Percentiles rank a stretch among this genome's conserved stretches.
phyloP scores from a whole-genome alignment of 2,113 vertebrate species.

The Pagrus major region DNA sequence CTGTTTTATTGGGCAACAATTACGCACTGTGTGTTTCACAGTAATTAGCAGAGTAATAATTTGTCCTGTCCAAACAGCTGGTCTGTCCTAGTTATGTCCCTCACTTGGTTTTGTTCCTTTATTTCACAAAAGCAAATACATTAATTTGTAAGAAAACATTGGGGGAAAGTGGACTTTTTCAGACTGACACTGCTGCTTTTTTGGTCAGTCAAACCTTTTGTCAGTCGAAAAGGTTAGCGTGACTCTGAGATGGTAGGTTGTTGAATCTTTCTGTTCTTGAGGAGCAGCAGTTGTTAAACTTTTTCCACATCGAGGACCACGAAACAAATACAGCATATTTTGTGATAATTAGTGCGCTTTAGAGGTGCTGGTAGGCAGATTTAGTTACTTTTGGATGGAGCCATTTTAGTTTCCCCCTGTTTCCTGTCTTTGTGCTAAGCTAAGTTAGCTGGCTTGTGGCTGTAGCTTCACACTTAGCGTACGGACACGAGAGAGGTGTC shows the following conservation, averaged over 20 bases:
- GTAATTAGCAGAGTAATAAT: background rate
- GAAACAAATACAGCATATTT: no score
- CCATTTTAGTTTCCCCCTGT: background rate
- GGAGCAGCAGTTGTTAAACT: no score
- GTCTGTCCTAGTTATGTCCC: background rate
- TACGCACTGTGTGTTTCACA: background rate
- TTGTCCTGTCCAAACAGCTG: background rate
- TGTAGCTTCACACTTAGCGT: background rate
- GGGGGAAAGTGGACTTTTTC: no score
- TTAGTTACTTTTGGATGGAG: background rate
- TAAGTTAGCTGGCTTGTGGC: background rate
- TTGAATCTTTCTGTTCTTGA: background rate
- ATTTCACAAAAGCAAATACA: no score
- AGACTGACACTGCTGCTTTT: background rate
- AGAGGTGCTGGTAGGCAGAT: background rate
- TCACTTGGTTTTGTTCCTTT: no score
- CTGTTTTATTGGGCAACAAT: constrained; percentile 1
- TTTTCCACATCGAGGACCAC: no score
- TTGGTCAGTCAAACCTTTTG: background rate
- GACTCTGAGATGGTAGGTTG: background rate
- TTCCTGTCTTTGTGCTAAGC: background rate
- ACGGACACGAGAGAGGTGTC: background rate
- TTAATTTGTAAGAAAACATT: no score
- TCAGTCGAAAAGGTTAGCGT: background rate
- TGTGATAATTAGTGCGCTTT: background rate